Base-by-base conservation (phyloP, 2,888 invertebrate genomes). In the Labia minor region DNA sequence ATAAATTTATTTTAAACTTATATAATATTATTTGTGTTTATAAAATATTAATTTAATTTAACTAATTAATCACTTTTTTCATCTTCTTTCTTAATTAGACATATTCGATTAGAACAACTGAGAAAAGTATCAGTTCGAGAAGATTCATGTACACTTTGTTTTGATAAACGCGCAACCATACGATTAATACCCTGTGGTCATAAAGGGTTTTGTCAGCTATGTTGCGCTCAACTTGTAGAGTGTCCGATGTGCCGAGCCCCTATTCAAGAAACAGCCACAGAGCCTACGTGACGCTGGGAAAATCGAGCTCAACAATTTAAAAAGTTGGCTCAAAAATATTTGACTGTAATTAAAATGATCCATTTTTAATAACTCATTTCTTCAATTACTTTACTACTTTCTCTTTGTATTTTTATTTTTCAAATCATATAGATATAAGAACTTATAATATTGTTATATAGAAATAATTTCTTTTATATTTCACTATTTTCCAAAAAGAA, bases 61-160 rank as follows among this genome's bases (percentile, higher is more conserved):
- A 6, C 19, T 66, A 62, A 49, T 65, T 67, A 20, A 26, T 16
- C 19, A 26, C 16, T 21, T 65, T 67, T 67, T 68, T 61, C 67
- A n/a, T 69, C 69, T 72, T 70, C 20, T n/a, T n/a, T n/a, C n/a
- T n/a, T n/a, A n/a, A n/a, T n/a, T 73, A 83, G 92, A 71, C 88
- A 92, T 74, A 83, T 92, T 73, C 87, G 85, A 74, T 78, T 94
- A 73, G 87, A 89, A 73, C 83, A 87, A 73, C 78, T 94, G 71
- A 79, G 88, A 68, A 85, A 86, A 74, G 82, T 89, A 62, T 87
- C 86, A 73, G 86, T 90, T 21, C 82, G 84, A 68, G 92, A 93
- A 73, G 89, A 93, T 76, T 88, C 89, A 11, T 95, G 95, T 78
- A 89, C 89, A 0, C 80, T 95, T 65, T 95, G 95, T 78, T 94